Percentiles rank a stretch among this genome's conserved stretches.
These are phyloP conservation scores for Pogonomyrmex barbatus DNA, from an alignment of 1,140 invertebrate genomes.

Conservation along the genomic window DNA sequence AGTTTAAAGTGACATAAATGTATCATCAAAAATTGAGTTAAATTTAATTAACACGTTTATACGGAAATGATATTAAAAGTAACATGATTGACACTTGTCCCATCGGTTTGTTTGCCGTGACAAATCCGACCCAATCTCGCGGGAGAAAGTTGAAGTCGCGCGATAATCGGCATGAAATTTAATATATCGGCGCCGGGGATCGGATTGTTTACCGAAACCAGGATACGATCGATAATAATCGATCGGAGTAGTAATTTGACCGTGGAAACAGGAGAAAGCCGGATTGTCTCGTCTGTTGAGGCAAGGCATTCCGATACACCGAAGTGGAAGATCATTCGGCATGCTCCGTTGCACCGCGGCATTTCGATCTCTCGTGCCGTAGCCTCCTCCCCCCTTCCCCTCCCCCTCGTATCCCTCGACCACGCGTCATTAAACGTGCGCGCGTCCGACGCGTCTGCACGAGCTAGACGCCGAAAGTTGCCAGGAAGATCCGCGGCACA, in stretches of 20 bases:
- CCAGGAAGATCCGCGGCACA: conserved; percentile 32
- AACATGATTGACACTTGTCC: background rate
- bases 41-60: conserved; percentile 1
- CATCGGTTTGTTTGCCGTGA: background rate
- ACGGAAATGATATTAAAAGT: background rate
- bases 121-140: conserved; percentile 6
- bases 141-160: conserved; percentile 40
- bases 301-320: conserved; percentile 72
- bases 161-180: conserved; percentile 21
- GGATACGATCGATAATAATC: conserved; percentile 77
- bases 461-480: conserved; percentile 50
- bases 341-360: conserved; percentile 66
- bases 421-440: conserved; percentile 54
- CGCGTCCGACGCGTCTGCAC: conserved; percentile 9
- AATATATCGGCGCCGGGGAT: background rate
- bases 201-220: conserved; percentile 67
- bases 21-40: background rate
- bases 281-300: conserved; percentile 65
- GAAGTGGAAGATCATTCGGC: conserved; percentile 70
- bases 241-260: conserved; percentile 63
- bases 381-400: background rate
- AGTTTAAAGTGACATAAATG: background rate
- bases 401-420: conserved; percentile 27
- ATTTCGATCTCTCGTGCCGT: conserved; percentile 42
- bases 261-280: conserved; percentile 78